Conservation (phyloP, 2,113 vertebrate species). For the Archilochus colubris region DNA sequence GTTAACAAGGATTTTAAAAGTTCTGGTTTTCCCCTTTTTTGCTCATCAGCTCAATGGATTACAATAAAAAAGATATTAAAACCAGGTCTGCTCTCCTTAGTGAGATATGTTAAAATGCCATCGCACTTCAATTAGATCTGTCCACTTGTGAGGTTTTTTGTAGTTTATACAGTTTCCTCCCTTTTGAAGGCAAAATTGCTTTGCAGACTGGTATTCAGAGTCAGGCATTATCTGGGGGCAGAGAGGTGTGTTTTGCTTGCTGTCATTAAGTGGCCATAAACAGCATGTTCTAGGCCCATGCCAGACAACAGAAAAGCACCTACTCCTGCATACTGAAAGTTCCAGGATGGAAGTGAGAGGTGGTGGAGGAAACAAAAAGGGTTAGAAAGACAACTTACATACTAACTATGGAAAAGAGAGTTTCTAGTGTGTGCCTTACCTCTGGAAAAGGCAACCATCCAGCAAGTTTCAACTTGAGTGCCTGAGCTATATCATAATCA, state of each 20-base stretch:
- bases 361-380: background rate
- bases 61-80: conserved; percentile 17
- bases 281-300: conserved; percentile 33
- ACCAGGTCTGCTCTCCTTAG: background rate
- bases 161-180: background rate
- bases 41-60: background rate
- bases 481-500: conserved; percentile 36
- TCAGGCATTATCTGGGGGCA: background rate
- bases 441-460: background rate
- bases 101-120: conserved; percentile 29
- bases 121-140: conserved; percentile 3
- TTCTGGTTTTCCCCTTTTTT: background rate
- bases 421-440: background rate
- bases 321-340: conserved; percentile 20
- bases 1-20: conserved; percentile 20
- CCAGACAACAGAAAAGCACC: conserved; percentile 4
- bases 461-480: background rate
- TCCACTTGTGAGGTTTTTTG: background rate
- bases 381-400: conserved; percentile 14
- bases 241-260: background rate
- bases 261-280: background rate
- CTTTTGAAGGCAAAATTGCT: background rate
- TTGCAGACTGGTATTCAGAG: conserved; percentile 3
- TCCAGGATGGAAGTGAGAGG: background rate
- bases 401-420: background rate